phyloP scores from a whole-genome alignment of 2,797 vertebrate genomes.

The Eurystomus glaucurus region DNA sequence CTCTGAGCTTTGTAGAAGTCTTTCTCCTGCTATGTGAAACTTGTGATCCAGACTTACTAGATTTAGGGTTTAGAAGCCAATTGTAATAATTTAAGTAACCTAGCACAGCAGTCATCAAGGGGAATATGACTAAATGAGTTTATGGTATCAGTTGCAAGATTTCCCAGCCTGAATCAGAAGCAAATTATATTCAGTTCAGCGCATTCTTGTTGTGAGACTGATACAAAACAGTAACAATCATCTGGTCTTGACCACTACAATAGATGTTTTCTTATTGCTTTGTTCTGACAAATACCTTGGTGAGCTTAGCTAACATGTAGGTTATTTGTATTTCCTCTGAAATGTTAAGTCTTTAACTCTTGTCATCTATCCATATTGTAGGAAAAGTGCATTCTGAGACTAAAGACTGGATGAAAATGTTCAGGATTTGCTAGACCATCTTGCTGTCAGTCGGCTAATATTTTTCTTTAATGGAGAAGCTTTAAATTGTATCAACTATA shows the following conservation, averaged over 20 bases:
- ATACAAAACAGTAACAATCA: not conserved
- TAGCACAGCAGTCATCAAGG: not conserved
- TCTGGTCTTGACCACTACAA: not conserved
- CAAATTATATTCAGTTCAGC: not conserved
- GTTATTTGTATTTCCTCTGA: not conserved
- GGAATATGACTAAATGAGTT: not conserved
- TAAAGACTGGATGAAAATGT: not conserved
- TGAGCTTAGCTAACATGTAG: not conserved
- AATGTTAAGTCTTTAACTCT: not conserved
- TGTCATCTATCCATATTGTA: not conserved
- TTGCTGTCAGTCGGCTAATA: not conserved
- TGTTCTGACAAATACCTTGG: not conserved
- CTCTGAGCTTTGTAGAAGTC: not conserved
- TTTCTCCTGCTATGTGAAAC: not conserved
- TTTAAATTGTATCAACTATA: not conserved
- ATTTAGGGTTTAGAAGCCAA: not conserved
- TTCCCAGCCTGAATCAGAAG: not conserved
- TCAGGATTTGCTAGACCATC: not conserved
- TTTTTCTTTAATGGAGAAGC: not conserved
- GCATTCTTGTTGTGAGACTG: fast-evolving
- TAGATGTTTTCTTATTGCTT: not conserved
- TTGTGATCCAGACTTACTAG: not conserved
- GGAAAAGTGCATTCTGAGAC: not conserved
- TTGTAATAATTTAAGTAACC: not conserved
- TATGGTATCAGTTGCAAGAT: not conserved